These are phyloP conservation scores for Drosophila truncata DNA, from an alignment of 1,140 invertebrate species.

Conservation along the genomic window DNA sequence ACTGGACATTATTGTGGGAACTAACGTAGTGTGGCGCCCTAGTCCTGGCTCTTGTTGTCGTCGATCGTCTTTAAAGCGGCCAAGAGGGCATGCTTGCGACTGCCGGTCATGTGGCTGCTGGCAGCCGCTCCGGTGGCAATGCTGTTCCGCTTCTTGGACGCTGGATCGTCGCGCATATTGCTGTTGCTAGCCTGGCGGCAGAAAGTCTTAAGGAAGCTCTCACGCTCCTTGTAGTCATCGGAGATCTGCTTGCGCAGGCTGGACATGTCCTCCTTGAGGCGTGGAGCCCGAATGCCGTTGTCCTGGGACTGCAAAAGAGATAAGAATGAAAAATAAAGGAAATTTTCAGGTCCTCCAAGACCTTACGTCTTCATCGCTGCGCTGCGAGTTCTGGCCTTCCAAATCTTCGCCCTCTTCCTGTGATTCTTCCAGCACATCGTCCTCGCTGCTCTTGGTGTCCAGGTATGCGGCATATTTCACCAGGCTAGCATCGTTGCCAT, in stretches of 20 bases:
- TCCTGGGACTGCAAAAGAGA: neutral
- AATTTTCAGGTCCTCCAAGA: neutral
- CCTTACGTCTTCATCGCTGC: conserved; percentile 45
- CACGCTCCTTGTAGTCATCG: conserved; percentile 78
- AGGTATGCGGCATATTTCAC: conserved; percentile 48
- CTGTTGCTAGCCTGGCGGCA: conserved; percentile 69
- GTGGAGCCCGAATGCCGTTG: conserved; percentile 26
- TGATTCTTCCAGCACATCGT: conserved; percentile 29
- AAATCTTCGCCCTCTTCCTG: conserved; percentile 55
- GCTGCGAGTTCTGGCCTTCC: conserved; percentile 29
- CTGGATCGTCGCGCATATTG: conserved; percentile 64
- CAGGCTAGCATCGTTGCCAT: conserved; percentile 41
- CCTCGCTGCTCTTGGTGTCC: conserved; percentile 47
- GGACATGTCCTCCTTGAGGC: conserved; percentile 74
- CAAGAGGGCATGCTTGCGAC: conserved; percentile 87
- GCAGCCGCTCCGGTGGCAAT: conserved; percentile 52
- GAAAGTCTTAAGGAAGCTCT: conserved; percentile 78
- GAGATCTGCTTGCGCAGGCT: conserved; percentile 77
- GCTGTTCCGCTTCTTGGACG: conserved; percentile 71
- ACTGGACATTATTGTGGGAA: conserved; percentile 37
- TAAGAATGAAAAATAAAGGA: neutral
- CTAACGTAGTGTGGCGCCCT: conserved; percentile 25
- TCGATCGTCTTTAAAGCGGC: conserved; percentile 89
- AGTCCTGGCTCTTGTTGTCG: conserved; percentile 76
- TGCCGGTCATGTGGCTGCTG: conserved; percentile 78